phyloP scores from a whole-genome alignment of 2,113 vertebrate species.

The Pseudopodoces humilis region DNA sequence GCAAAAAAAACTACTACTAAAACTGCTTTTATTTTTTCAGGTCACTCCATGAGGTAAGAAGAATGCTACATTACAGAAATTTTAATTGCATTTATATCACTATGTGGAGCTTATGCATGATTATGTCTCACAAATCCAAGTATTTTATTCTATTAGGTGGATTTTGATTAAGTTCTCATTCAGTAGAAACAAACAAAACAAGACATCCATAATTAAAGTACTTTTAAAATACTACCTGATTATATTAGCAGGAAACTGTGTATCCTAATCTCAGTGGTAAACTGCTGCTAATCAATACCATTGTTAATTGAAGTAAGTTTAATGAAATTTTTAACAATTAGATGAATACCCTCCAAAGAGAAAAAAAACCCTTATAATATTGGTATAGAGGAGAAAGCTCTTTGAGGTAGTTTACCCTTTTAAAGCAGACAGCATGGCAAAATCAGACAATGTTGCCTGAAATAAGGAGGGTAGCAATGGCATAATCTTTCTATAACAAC shows the following conservation, averaged over 20 bases:
- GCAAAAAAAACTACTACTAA: too few relatives aligned
- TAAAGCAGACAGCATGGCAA: neutral
- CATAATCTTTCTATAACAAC: neutral
- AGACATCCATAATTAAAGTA: neutral
- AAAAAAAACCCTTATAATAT: fast-evolving
- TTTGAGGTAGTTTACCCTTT: neutral
- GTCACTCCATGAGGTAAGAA: neutral
- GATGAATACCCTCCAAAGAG: neutral
- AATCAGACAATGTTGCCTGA: neutral
- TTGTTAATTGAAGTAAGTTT: neutral
- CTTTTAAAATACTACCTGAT: neutral
- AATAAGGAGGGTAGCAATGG: neutral
- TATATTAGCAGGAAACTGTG: neutral
- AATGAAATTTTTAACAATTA: neutral
- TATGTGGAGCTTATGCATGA: neutral
- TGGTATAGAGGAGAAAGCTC: neutral
- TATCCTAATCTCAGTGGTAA: neutral
- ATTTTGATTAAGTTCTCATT: neutral
- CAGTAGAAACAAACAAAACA: neutral
- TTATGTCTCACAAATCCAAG: neutral
- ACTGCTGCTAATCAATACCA: neutral
- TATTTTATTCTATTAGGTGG: neutral
- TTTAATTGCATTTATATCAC: neutral
- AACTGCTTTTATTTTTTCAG: neutral
- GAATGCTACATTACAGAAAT: neutral